These are phyloP conservation scores for Leptinotarsa rubiginosa DNA, from an alignment of 2,888 invertebrate species.

Conservation along the genomic window DNA sequence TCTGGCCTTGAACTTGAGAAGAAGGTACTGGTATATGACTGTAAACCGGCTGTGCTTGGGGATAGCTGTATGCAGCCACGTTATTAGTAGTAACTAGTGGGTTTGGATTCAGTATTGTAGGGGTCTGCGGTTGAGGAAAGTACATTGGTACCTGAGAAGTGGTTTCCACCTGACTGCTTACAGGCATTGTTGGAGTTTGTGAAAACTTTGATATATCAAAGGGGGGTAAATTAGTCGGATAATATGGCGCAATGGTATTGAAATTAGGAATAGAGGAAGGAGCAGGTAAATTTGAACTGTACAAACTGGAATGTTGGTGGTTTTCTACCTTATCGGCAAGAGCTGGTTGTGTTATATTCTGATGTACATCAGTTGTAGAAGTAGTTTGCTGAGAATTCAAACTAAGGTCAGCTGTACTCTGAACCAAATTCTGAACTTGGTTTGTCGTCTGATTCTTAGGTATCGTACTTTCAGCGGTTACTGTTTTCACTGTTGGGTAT, in stretches of 20 bases:
- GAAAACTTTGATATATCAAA: constrained; percentile 34
- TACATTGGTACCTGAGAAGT: constrained; percentile 49
- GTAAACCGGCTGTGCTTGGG: constrained; percentile 34
- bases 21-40: constrained; percentile 5
- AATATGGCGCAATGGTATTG: constrained; percentile 30
- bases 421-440: constrained; percentile 33
- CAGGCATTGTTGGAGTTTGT: constrained; percentile 20
- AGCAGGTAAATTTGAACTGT: constrained; percentile 49
- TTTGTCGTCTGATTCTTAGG: constrained; percentile 32
- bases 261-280: constrained; percentile 51
- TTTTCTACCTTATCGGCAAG: background rate
- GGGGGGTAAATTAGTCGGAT: constrained; percentile 11
- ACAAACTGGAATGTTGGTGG: constrained; percentile 33
- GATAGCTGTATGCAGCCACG: constrained; percentile 43
- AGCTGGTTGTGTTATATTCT: constrained; percentile 3
- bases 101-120: constrained; percentile 39
- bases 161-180: constrained; percentile 21
- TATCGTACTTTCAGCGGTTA: constrained; percentile 25
- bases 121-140: constrained; percentile 31
- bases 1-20: constrained; percentile 11
- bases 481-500: constrained; percentile 27
- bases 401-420: constrained; percentile 42
- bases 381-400: constrained; percentile 27
- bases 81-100: constrained; percentile 33
- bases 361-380: constrained; percentile 17